Percentiles rank a stretch among this genome's conserved stretches.
Conservation (phyloP, 2,113 vertebrate species). For the Podarcis muralis region DNA sequence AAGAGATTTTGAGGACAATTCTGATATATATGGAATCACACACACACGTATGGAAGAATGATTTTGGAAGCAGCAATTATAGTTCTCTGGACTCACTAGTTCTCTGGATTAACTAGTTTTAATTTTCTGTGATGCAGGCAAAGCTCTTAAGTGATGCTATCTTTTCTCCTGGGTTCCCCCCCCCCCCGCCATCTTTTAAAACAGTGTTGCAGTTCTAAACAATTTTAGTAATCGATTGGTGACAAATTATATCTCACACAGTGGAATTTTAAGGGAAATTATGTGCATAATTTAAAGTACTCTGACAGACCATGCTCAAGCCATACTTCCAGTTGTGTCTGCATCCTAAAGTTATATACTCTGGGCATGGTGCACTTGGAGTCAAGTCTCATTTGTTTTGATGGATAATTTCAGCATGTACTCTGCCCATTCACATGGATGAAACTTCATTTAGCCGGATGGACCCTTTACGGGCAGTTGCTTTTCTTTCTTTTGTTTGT, state of each 20-base stretch:
- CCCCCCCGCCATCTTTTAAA: neutral
- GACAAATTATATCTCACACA: neutral
- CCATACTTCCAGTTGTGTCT: neutral
- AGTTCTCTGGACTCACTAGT: slow-evolving; percentile 12
- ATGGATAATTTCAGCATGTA: neutral
- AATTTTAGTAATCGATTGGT: slow-evolving; percentile 40
- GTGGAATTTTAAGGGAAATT: neutral
- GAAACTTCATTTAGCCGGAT: neutral
- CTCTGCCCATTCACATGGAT: neutral
- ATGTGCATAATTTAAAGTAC: neutral
- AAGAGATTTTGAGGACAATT: neutral
- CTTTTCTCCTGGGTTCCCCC: slow-evolving; percentile 8
- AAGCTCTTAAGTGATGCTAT: neutral
- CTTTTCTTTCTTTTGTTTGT: neutral
- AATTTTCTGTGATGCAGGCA: slow-evolving; percentile 23
- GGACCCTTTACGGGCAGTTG: neutral
- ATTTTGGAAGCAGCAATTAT: slow-evolving; percentile 15
- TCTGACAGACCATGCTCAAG: neutral
- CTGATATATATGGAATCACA: neutral
- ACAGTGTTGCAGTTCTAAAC: neutral
- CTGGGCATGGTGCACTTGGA: neutral
- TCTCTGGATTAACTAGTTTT: slow-evolving; percentile 12
- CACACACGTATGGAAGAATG: slow-evolving; percentile 12
- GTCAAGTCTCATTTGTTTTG: neutral
- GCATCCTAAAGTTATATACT: slow-evolving; percentile 5